Conservation (phyloP, 92 coral and sea anemone species). For the Phymanthus crucifer region DNA sequence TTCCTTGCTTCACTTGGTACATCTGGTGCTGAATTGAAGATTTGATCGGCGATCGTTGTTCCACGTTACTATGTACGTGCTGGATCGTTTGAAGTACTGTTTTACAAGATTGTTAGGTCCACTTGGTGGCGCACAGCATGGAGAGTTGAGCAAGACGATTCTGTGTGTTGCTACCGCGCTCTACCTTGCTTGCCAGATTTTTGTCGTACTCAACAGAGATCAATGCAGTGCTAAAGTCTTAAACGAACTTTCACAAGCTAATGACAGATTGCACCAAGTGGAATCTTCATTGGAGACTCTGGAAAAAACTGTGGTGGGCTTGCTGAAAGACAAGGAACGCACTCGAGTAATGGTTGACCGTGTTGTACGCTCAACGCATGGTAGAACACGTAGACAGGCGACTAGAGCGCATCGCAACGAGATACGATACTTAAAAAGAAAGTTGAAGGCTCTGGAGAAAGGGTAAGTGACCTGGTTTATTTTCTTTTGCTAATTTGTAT, state of each 20-base stretch:
- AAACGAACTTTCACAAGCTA: slow-evolving; percentile 20
- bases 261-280: slow-evolving; percentile 15
- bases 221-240: slow-evolving; percentile 11
- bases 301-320: slow-evolving; percentile 19
- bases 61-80: slow-evolving; percentile 3
- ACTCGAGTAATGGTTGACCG: neutral
- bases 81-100: slow-evolving; percentile 1
- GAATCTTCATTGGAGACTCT: slow-evolving; percentile 23
- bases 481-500: neutral
- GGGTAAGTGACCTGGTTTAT: slow-evolving; percentile 21
- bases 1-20: neutral
- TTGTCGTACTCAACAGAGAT: slow-evolving; percentile 13
- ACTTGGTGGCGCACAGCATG: slow-evolving; percentile 1
- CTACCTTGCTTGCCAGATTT: slow-evolving; percentile 20
- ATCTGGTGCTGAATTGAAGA: slow-evolving; percentile 3
- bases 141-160: slow-evolving; percentile 29
- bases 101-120: slow-evolving; percentile 6
- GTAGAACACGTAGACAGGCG: slow-evolving; percentile 1
- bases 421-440: slow-evolving; percentile 27
- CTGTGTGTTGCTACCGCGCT: slow-evolving; percentile 14
- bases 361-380: neutral
- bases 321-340: slow-evolving; percentile 27
- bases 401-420: slow-evolving; percentile 12
- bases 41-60: neutral
- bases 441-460: slow-evolving; percentile 31